These are phyloP conservation scores for Sebastes reedi DNA, from an alignment of 2,797 vertebrate genomes.

Conservation along the genomic window DNA sequence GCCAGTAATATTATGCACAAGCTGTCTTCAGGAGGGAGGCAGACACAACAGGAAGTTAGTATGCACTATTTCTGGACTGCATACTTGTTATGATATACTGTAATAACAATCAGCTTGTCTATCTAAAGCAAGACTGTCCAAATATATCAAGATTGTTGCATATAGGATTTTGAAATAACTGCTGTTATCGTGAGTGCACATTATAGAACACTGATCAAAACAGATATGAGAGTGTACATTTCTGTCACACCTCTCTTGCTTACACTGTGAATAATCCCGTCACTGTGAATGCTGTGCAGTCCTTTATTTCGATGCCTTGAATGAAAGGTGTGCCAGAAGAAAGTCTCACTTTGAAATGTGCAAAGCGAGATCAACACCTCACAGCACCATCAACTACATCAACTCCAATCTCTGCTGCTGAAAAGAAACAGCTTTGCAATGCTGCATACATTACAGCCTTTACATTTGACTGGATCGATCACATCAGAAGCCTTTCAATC, in stretches of 20 bases:
- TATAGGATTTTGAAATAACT: neutral
- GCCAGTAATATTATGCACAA: neutral
- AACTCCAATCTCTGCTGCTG: neutral
- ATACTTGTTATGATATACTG: neutral
- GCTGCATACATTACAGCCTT: neutral
- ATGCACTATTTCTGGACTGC: constrained; percentile 41
- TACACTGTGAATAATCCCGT: neutral
- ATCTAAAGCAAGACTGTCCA: neutral
- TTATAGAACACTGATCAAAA: neutral
- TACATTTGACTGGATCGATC: neutral
- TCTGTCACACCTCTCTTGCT: neutral
- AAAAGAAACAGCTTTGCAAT: neutral
- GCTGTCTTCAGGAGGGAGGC: neutral
- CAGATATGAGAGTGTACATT: neutral
- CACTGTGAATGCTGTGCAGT: neutral
- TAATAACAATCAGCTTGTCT: neutral
- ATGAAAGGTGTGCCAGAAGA: constrained; percentile 25
- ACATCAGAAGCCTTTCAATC: neutral
- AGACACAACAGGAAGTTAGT: constrained; percentile 45
- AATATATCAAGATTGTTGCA: neutral
- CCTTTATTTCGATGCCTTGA: neutral
- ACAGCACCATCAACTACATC: neutral
- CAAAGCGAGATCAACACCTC: constrained; percentile 38
- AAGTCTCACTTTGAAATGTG: constrained; percentile 52
- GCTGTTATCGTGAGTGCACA: neutral